Evolutionary conservation across 2,797 vertebrate genomes (phyloP).

Genomic region (Mormyrops attenuatus): DNA sequence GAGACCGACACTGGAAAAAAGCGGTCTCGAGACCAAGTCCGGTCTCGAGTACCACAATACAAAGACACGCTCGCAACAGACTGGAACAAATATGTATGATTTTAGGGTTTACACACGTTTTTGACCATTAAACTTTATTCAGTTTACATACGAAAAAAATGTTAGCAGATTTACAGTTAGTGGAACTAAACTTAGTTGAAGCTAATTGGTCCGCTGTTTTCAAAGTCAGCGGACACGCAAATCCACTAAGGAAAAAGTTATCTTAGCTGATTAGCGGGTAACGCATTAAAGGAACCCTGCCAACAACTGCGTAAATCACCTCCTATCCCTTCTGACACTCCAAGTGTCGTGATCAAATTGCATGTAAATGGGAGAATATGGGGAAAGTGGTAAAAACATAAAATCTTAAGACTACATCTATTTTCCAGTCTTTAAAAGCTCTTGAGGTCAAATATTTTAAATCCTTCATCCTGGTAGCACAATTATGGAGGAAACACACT

Average conservation of each 20-base stretch:
- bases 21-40: not conserved
- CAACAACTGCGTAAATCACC: not conserved
- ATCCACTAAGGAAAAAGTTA: not conserved
- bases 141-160: not conserved
- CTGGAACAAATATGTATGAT: not conserved
- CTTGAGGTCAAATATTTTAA: not conserved
- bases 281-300: not conserved
- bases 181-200: not conserved
- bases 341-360: not conserved
- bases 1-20: no score
- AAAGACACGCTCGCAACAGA: not conserved
- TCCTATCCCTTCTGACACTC: not conserved
- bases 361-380: not conserved
- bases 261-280: not conserved
- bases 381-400: not conserved
- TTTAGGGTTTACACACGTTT: not conserved
- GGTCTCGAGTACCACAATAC: not conserved
- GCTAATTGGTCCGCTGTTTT: not conserved
- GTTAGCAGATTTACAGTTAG: not conserved
- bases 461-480: not conserved
- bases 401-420: not conserved
- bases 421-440: constrained; percentile 17
- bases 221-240: not conserved
- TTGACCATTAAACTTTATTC: not conserved
- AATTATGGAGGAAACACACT: not conserved